phyloP scores from a whole-genome alignment of 2,888 invertebrate genomes.

The Tipula vernalis region DNA sequence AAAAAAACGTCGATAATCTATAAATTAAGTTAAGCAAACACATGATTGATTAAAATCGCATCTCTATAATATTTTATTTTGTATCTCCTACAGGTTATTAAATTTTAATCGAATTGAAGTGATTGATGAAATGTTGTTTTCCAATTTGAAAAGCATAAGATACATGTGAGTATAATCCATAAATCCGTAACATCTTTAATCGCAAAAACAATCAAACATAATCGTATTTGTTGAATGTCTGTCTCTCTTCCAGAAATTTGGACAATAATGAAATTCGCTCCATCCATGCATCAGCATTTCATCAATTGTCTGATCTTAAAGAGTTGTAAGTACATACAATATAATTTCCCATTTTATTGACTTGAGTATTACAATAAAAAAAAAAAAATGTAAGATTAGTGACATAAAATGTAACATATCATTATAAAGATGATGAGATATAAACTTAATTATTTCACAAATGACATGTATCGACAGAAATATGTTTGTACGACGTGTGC shows the following conservation, averaged over 20 bases:
- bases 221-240: neutral
- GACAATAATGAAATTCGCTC: constrained; percentile 34
- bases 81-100: constrained; percentile 31
- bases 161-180: constrained; percentile 36
- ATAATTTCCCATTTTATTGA: neutral
- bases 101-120: constrained; percentile 36
- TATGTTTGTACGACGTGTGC: neutral
- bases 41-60: too few relatives aligned
- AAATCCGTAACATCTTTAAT: neutral
- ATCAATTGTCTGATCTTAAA: constrained; percentile 31
- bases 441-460: neutral
- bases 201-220: neutral
- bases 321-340: constrained; percentile 39
- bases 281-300: constrained; percentile 37
- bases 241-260: constrained; percentile 24
- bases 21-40: too few relatives aligned
- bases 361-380: neutral
- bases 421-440: neutral
- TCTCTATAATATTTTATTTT: neutral
- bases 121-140: constrained; percentile 36
- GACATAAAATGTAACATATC: neutral
- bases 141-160: constrained; percentile 34
- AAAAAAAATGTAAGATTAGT: neutral
- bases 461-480: neutral
- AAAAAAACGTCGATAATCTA: too few relatives aligned